Base-by-base conservation (phyloP, 2,888 invertebrate species). In the Isotomurus palustris region DNA sequence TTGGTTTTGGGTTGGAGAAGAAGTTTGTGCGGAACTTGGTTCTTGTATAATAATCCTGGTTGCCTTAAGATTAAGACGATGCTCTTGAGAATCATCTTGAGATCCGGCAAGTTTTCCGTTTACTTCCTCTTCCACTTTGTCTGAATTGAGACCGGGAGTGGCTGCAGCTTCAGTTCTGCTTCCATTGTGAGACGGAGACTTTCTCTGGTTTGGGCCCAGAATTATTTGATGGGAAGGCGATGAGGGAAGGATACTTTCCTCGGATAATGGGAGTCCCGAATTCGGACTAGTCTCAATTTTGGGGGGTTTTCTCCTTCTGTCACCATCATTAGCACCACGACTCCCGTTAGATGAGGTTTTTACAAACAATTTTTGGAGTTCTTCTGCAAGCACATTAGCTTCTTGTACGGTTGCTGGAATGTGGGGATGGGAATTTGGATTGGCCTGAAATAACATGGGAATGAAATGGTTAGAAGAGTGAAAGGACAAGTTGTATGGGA, bases 371-470 rank as follows among this genome's bases (percentile, higher is more conserved):
- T 60, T 63, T 24, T 58, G 60, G 2, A 66, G 51, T 36, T 66
- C 66, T 32, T 61, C 66, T 28, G 66, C 63, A 40, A 66, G 54
- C 35, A 58, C 45, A 25, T 58, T 59, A 8, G 59, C 63, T 48
- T 66, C 63, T 32, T 62, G 60, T 45, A 62, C 51, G 32, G 64
- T 58, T 24, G 58, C 59, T n/a, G 55, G 52, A 12, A 40, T 4
- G 3, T 10, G 22, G 22, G 35, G n/a, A 5, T n/a, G 22, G 21
- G 29, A 29, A 4, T 54, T 47, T 24, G 24, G 19, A n/a, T 17
- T 27, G 14, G 10, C 47, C 47, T 45, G 21, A 21, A 49, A 35
- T 35, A 49, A 35, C 38, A 38, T 19, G 38, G 38, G 24, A 43
- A 43, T 22, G 43, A 12, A 32, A 32, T 10, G 32, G 32, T 8